Conservation (phyloP, 2,797 vertebrate genomes). For the Acanthurus tractus region DNA sequence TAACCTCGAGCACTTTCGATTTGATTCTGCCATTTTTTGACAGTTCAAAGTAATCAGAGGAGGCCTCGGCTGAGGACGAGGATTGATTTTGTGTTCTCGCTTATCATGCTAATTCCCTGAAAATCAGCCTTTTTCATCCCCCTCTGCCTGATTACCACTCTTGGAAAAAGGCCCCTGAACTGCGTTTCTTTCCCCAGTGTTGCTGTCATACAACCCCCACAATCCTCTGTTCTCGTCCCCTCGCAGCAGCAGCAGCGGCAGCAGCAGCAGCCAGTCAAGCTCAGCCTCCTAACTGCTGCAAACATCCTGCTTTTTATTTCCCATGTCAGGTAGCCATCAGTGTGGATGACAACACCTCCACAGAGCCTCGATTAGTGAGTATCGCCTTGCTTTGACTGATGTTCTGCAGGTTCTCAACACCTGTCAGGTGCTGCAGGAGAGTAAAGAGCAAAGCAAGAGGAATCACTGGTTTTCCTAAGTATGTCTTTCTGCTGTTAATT, state of each 20-base stretch:
- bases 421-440: not conserved
- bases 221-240: constrained; percentile 59
- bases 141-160: constrained; percentile 99
- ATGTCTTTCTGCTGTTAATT: not conserved
- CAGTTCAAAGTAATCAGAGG: constrained; percentile 99
- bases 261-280: constrained; percentile 20
- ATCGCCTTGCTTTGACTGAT: no score
- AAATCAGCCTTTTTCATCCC: constrained; percentile 99
- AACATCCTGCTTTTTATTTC: constrained; percentile 14
- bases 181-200: constrained; percentile 67
- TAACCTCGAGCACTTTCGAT: constrained; percentile 99
- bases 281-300: constrained; percentile 1
- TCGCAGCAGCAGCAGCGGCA: constrained; percentile 14
- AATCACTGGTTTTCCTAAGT: not conserved
- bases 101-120: constrained; percentile 99
- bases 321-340: not conserved
- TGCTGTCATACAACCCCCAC: constrained; percentile 69
- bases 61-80: constrained; percentile 96
- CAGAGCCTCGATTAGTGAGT: constrained; percentile 9
- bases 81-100: constrained; percentile 99
- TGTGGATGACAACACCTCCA: not conserved
- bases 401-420: not conserved
- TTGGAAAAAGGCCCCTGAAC: constrained; percentile 94
- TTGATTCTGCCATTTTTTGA: constrained; percentile 99
- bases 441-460: not conserved